Base-by-base conservation (phyloP, 2,888 invertebrate genomes). In the Cloeon dipterum region DNA sequence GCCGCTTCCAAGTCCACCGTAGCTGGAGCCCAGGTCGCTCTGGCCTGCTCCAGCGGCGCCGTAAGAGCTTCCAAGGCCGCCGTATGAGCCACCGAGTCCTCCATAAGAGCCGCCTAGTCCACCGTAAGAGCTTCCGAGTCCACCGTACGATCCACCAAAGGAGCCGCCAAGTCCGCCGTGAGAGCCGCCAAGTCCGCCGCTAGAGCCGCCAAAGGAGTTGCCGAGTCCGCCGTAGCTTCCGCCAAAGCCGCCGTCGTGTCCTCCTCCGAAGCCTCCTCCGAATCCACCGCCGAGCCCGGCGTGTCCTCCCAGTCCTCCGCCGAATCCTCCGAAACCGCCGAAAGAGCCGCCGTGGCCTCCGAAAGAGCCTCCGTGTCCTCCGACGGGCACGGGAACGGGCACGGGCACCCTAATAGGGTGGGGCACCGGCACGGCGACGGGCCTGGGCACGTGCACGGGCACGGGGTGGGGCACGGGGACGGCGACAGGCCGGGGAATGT, bases 391-490 rank as follows among this genome's bases (percentile, higher is more conserved):
- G 17, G 32, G 35, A 11, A 32, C 23, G 3, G 39, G 36, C 25
- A 36, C 36, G 14, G 19, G 34, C 7, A 74, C 66, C 35, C 59
- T 67, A 2, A 48, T 74, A 37, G 81, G 79, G 58, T 73, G 74
- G 5, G 79, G 77, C 8, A 75, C 75, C 44, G 74, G 74, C 51
- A 68, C 70, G 4, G 64, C 63, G 40, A 72, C 70, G 50, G 29
- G 13, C 29, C 29, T 29, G 7, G 35, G 19, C 3, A 34, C 16
- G 13, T 16, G 20, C 4, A 20, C 19, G 8, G 35, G 35, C 20
- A 20, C 20, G 16, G 14, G 35, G 14, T 20, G 20, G 13, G 35
- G 35, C 7, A 34, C 21, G 4, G n/a, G 13, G 16, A 29, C 29
- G 7, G n/a, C 19, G 5, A 34, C 20, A 14, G 19, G 11, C 21